Evolutionary conservation across 1,140 invertebrate species (phyloP).

Genomic region (Temnothorax nylanderi): DNA sequence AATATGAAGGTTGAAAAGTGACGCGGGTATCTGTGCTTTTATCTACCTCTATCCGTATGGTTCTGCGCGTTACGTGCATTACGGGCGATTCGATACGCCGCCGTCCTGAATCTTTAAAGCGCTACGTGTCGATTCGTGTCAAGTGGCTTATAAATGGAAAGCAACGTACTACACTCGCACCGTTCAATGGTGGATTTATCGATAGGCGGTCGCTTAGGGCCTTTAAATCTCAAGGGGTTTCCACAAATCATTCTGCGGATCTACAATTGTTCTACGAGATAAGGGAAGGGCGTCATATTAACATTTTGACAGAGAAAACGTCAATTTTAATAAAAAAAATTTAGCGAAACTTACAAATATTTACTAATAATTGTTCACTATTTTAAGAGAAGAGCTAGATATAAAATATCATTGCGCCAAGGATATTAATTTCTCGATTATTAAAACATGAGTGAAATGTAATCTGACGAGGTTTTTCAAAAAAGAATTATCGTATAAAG

Average conservation of each 20-base stretch:
- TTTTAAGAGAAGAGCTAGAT: background rate
- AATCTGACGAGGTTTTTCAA: background rate
- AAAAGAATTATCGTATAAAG: background rate
- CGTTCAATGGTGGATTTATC: conserved; percentile 36
- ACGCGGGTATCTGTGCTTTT: background rate
- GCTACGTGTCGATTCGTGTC: conserved; percentile 50
- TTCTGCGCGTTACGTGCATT: conserved; percentile 25
- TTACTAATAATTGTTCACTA: background rate
- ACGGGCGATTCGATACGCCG: conserved; percentile 19
- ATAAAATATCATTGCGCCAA: background rate
- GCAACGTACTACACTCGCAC: conserved; percentile 23
- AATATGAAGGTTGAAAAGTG: background rate
- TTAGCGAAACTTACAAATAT: background rate
- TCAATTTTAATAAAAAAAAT: background rate
- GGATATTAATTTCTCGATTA: conserved; percentile 5
- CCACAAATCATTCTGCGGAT: conserved; percentile 22
- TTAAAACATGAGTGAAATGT: background rate
- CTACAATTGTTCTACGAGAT: background rate
- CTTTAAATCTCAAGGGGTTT: background rate
- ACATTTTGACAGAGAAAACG: background rate
- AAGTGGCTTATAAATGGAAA: conserved; percentile 57
- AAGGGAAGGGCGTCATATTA: background rate
- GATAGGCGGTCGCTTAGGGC: conserved; percentile 27
- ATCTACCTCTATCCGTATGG: background rate
- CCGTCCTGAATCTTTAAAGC: conserved; percentile 53